Base-by-base conservation (phyloP, 2,113 vertebrate genomes). In the Equus quagga region DNA sequence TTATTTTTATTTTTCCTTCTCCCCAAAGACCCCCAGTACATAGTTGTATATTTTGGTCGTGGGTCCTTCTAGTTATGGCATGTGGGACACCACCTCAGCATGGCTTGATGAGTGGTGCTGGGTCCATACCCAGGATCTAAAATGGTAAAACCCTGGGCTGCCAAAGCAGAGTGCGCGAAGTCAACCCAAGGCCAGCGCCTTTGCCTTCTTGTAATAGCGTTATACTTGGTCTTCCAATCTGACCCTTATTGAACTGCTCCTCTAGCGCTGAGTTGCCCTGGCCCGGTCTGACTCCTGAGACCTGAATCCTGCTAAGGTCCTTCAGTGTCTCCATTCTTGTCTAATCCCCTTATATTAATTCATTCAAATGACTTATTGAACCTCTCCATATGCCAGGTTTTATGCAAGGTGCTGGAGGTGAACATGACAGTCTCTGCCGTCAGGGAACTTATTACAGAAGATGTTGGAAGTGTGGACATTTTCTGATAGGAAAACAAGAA, bases 401-500 rank as follows among this genome's bases (percentile, higher is more conserved):
- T 95, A 78, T 69, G 4, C 26, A 64, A 80, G 67, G 36, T 51
- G 19, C n/a, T 82, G 41, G 72, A 90, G 67, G 78, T 88, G 28
- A 94, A 73, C 18, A 84, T 65, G 31, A 73, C 49, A 88, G 23
- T 82, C 76, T 96, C 33, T 76, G 73, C 14, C 44, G 44, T 83
- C 26, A 58, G 91, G 26, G n/a, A 89, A 75, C 31, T 65, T 54
- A 90, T 73, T 75, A 60, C 51, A 97, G 90, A 96, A 95, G 80
- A 89, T 64, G 26, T 28, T 80, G 14, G 23, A 64, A 67, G 13
- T 19, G 3, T 83, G 33, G 54, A 21, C 13, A 69, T 3, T 51
- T 84, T n/a, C 13, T 69, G 64, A 89, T 23, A 94, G 44, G 18
- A 96, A 96, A 97, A 84, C 28, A 94, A 96, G 26, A 23, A 91